Evolutionary conservation across 2,113 vertebrate genomes (phyloP).

Genomic region (Bostrychus sinensis): DNA sequence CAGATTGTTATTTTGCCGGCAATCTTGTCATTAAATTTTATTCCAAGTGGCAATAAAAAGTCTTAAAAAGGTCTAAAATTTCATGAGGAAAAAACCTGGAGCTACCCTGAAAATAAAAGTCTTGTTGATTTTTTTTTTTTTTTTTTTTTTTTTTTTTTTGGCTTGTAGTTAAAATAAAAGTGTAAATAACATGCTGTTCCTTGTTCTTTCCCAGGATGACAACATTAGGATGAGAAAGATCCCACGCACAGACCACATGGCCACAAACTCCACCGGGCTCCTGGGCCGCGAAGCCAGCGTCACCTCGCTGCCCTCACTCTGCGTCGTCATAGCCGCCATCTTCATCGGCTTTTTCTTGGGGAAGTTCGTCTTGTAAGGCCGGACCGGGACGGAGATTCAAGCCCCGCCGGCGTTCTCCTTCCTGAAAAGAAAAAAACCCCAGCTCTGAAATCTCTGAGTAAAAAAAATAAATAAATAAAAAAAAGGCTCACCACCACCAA

Average conservation of each 20-base stretch:
- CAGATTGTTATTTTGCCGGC: no score
- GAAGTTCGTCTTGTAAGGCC: constrained; percentile 99
- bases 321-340: constrained; percentile 98
- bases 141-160: background rate
- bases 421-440: no score
- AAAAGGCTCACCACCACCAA: constrained; percentile 1
- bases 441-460: constrained; percentile 43
- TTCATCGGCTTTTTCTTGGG: constrained; percentile 99
- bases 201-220: constrained; percentile 84
- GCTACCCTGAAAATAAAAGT: no score
- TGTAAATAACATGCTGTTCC: background rate
- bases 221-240: constrained; percentile 90
- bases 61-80: no score
- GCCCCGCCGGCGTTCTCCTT: no score
- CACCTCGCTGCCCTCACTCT: constrained; percentile 94
- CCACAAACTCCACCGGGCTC: constrained; percentile 82
- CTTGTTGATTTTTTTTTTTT: no score
- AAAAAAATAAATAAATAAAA: background rate
- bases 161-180: background rate
- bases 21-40: no score
- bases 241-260: constrained; percentile 87
- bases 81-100: no score
- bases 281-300: constrained; percentile 87
- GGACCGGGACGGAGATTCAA: no score
- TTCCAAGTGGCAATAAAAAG: no score